Evolutionary conservation across 1,140 invertebrate species (phyloP), one percentile per base, ranked within the genome.

Genomic region (Pseudoatta argentina): DNA sequence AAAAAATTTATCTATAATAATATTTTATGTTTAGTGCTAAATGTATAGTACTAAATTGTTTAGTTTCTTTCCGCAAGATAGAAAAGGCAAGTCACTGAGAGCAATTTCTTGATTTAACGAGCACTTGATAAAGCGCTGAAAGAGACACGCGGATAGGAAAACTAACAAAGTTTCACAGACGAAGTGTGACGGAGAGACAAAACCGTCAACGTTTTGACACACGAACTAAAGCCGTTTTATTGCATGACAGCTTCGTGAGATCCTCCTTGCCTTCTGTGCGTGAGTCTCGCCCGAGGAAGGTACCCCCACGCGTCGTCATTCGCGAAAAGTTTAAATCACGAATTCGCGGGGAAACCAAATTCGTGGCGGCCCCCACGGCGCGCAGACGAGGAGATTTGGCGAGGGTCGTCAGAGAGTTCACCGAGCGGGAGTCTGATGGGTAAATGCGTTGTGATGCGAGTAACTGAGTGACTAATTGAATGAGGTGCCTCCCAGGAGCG

Each of bases 401-500:
- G 89, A 79, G 88, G 79, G 75, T 89, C 59, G 86, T 87, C 57
- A 72, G 75, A 75, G 90, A 87, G 82, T 51, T 82, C 39, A 59
- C 48, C 67, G 86, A 67, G 85, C 85, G 87, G 87, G 69, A 87
- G 86, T 44, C 83, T 88, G 89, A 91, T 88, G 88, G 91, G 91
- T 92, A 94, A 94, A 95, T 93, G 92, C 90, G 93, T 94, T 93
- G 93, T 93, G 94, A 94, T 93, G 94, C 92, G 92, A 94, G 94
- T 94, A 95, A 95, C 93, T 94, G 93, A 94, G 93, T 94, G 93
- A 91, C 91, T 95, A 95, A 95, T 95, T 95, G 94, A 95, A 95
- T 95, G 93, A 95, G 92, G 91, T 91, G 92, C 93, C 93, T 95
- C 94, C 90, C 89, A 94, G 92, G 93, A 93, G 88, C 90, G 89